Conservation (phyloP, 2,113 vertebrate species). For the Sula dactylatra region DNA sequence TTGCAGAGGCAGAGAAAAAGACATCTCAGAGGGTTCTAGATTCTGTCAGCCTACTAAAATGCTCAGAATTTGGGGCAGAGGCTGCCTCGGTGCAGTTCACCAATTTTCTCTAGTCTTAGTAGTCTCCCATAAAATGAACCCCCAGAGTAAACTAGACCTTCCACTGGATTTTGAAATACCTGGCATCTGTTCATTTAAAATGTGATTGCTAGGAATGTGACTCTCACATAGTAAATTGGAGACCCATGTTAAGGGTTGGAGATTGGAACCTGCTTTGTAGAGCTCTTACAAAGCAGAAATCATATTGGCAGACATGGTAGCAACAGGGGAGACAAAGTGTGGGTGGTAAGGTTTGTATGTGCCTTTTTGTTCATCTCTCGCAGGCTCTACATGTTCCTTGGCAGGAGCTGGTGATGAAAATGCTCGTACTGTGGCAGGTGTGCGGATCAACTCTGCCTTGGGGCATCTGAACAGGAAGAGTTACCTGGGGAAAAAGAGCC, state of each 20-base stretch:
- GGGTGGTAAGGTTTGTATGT: too few species aligned
- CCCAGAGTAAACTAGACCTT: background rate
- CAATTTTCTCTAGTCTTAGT: background rate
- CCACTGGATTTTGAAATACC: background rate
- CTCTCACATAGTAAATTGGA: background rate
- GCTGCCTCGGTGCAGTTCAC: background rate
- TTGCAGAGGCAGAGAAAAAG: background rate
- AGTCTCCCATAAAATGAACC: background rate
- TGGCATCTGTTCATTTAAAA: background rate
- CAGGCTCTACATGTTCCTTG: background rate
- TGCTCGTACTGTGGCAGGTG: background rate
- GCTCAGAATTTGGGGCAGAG: background rate
- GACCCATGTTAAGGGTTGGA: background rate
- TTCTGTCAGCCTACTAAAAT: background rate
- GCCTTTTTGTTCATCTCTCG: background rate
- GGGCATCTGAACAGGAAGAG: background rate
- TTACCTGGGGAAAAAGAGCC: background rate
- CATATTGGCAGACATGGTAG: accelerated
- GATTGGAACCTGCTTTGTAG: too few species aligned
- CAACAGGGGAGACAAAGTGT: background rate
- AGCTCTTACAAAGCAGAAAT: background rate
- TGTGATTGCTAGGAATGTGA: background rate
- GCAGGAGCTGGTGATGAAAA: background rate
- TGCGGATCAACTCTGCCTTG: background rate
- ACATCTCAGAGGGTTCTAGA: background rate